phyloP scores from a whole-genome alignment of 2,797 vertebrate species.

The Psittacula echo region DNA sequence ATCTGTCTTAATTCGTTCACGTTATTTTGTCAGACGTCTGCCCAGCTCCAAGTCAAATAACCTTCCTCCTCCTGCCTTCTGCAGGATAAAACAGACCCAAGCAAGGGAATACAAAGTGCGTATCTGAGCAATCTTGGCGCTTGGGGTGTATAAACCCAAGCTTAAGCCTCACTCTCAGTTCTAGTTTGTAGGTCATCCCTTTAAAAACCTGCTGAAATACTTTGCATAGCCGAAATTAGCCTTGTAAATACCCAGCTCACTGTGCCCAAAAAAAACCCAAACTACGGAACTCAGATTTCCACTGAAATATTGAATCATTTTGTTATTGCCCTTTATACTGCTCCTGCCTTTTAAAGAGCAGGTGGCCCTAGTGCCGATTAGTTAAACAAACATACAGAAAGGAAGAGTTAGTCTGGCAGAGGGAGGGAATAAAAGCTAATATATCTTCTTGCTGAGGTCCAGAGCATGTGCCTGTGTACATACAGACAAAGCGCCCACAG shows the following conservation, averaged over 20 bases:
- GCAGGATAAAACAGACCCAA: constrained; percentile 5
- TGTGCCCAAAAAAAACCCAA: neutral
- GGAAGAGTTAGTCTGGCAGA: constrained; percentile 19
- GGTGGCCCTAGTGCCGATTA: constrained; percentile 7
- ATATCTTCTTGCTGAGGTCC: neutral
- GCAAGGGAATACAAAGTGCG: neutral
- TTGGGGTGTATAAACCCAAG: neutral
- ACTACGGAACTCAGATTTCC: neutral
- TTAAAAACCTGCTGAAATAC: constrained; percentile 47
- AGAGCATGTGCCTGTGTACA: neutral
- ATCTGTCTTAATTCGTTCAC: constrained; percentile 63
- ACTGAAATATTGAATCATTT: neutral
- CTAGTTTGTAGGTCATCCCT: neutral
- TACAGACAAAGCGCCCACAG: neutral
- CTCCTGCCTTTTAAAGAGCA: constrained; percentile 1
- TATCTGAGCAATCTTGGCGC: constrained; percentile 38
- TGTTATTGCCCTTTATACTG: neutral
- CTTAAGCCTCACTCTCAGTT: neutral
- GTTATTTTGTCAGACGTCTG: constrained; percentile 63
- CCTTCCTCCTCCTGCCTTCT: constrained; percentile 12
- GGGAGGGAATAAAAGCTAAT: neutral
- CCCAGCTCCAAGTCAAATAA: constrained; percentile 65
- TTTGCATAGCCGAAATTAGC: constrained; percentile 48
- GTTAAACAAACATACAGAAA: constrained; percentile 24
- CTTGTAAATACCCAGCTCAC: constrained; percentile 5